A percentile compares a stretch with the other conserved stretches of the same genome.
Conservation (phyloP, 2,888 invertebrate species). For the Acrocyrtus sp. region DNA sequence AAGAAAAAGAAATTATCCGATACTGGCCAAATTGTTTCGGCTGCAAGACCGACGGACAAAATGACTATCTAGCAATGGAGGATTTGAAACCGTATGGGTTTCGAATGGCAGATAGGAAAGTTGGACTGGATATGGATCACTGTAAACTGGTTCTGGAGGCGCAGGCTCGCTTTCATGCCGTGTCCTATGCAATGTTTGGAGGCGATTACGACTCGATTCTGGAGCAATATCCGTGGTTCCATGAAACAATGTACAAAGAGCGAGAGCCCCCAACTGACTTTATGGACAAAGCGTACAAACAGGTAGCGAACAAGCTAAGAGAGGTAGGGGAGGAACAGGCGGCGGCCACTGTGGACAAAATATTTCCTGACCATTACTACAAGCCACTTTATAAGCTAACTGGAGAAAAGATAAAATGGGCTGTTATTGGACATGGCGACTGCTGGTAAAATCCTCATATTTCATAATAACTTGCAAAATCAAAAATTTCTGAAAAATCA, state of each 20-base stretch:
- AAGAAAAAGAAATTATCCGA: slow-evolving; percentile 18
- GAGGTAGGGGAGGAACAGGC: slow-evolving; percentile 17
- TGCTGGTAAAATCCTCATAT: too few species aligned
- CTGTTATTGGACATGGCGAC: slow-evolving; percentile 52
- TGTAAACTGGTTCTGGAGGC: slow-evolving; percentile 37
- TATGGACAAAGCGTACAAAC: not conserved
- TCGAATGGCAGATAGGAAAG: slow-evolving; percentile 56
- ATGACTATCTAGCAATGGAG: slow-evolving; percentile 47
- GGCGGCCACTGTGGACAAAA: slow-evolving; percentile 22
- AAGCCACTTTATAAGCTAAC: slow-evolving; percentile 9
- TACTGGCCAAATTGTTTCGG: slow-evolving; percentile 40
- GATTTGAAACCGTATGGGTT: slow-evolving; percentile 37
- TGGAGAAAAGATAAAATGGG: slow-evolving; percentile 16
- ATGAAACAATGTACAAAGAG: slow-evolving; percentile 46
- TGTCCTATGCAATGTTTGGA: slow-evolving; percentile 57
- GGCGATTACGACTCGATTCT: slow-evolving; percentile 56
- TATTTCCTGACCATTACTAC: slow-evolving; percentile 13
- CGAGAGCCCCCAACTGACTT: slow-evolving; percentile 40
- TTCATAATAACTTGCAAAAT: too few species aligned
- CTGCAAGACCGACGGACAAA: slow-evolving; percentile 32
- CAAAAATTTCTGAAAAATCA: not conserved
- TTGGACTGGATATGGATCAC: slow-evolving; percentile 58
- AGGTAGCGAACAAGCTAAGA: slow-evolving; percentile 30
- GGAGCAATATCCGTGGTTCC: slow-evolving; percentile 55
- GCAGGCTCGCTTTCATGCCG: slow-evolving; percentile 58